Evolutionary conservation across 2,888 invertebrate genomes (phyloP).

Genomic region (Cantharis nigra): DNA sequence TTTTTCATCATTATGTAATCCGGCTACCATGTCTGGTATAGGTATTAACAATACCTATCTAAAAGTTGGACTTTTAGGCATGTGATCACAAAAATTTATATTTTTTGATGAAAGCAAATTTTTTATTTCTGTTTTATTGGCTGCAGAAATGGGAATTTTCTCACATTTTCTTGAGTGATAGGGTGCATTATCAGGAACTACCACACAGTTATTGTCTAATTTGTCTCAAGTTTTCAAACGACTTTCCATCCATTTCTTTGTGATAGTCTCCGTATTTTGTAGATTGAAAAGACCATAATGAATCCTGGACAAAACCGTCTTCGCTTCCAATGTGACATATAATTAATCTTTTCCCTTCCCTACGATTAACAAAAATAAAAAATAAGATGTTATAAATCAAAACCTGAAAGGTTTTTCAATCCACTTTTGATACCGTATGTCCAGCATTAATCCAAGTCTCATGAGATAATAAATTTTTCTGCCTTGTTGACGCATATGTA

Average conservation of each 20-base stretch:
- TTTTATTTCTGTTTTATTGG: constrained; percentile 17
- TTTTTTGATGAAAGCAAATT: no score
- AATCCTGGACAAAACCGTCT: constrained; percentile 28
- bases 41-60: no score
- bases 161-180: constrained; percentile 18
- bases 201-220: constrained; percentile 3
- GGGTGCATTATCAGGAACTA: constrained; percentile 22
- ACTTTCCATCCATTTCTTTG: constrained; percentile 27
- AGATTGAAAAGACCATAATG: constrained; percentile 20
- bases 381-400: no score
- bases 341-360: constrained; percentile 10
- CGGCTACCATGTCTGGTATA: no score
- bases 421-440: no score
- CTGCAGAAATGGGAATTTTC: constrained; percentile 5
- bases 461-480: no score
- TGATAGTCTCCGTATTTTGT: constrained; percentile 29
- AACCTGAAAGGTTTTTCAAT: no score
- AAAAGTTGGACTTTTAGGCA: no score
- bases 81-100: no score
- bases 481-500: no score
- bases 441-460: no score
- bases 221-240: constrained; percentile 19
- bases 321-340: constrained; percentile 29
- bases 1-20: no score
- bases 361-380: background rate